Evolutionary conservation across 2,888 invertebrate genomes (phyloP).

Genomic region (Drosophila lacicola): DNA sequence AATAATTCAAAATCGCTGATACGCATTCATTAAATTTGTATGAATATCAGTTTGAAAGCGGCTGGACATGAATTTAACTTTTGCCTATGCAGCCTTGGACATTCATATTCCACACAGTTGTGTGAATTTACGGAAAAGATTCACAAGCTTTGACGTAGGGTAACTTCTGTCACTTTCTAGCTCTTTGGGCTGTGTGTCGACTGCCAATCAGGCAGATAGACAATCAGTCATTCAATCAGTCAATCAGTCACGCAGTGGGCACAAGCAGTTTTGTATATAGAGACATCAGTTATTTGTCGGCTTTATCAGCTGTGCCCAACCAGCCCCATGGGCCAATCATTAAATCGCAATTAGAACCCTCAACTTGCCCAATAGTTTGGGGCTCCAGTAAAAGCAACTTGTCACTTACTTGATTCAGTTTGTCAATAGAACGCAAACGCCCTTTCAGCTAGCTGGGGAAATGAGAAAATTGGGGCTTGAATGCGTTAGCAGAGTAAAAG

Average conservation of each 20-base stretch:
- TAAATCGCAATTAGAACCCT: conserved; percentile 54
- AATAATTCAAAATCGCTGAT: too few relatives aligned
- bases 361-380: background rate
- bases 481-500: conserved; percentile 5
- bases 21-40: too few relatives aligned
- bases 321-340: conserved; percentile 37
- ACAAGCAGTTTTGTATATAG: conserved; percentile 7
- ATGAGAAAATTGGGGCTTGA: conserved; percentile 33
- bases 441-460: conserved; percentile 29
- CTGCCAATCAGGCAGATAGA: too few relatives aligned
- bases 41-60: too few relatives aligned
- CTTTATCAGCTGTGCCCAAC: conserved; percentile 14
- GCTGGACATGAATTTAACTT: too few relatives aligned
- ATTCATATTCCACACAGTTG: too few relatives aligned
- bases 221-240: background rate
- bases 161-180: too few relatives aligned
- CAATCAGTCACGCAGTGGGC: background rate
- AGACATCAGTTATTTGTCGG: conserved; percentile 20
- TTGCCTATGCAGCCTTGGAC: too few relatives aligned
- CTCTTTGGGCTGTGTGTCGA: background rate
- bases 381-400: conserved; percentile 19
- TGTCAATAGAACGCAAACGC: conserved; percentile 44
- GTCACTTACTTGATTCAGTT: conserved; percentile 54
- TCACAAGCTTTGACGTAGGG: too few relatives aligned
- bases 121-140: too few relatives aligned